Base-by-base conservation (phyloP, 1,140 invertebrate genomes). In the Drosophila tristis region DNA sequence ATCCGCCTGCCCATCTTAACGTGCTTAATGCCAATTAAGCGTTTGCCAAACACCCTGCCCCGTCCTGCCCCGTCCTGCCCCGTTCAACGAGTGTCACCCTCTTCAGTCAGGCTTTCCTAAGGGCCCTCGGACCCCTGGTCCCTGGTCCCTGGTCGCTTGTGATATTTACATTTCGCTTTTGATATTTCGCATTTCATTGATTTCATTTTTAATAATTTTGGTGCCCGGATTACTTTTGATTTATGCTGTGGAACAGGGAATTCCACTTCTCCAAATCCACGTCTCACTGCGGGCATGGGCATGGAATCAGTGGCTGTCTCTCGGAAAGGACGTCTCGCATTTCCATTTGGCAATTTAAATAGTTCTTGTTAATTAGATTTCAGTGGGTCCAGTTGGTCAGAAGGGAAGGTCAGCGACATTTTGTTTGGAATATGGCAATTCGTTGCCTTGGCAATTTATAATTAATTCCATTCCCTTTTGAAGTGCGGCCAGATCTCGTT, bases 1-100 rank as follows among this genome's bases (percentile, higher is more conserved):
- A 56, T 56, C 39, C 31, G 4, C 35, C 35, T 43, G 25, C 51
- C 42, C 60, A 44, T 78, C 67, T 77, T 73, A 73, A 75, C 84
- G 84, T 78, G 66, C 79, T 73, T 89, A 87, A 87, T 87, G 82
- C 82, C 82, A 87, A 87, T 87, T 89, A 87, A 87, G 75, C 84
- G 61, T 73, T 87, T 61, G 64, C 58, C 78, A 59, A 78, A 71
- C 73, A 77, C 59, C 81, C 53, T 7, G 26, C 20, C 35, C 44
- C 42, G n/a, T 11, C 58, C 66, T 13, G 15, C 4, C 2, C 20
- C 16, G 31, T 35, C 45, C 26, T 51, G 9, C 35, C 48, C 8
- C 26, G 20, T 54, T 42, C 56, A 49, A 26, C 16, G 20, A 25
- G 9, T 49, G 73, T 76, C 73, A 75, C 72, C 56, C 66, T 57